phyloP scores from a whole-genome alignment of 2,888 invertebrate species.

The Archips crataeganus region DNA sequence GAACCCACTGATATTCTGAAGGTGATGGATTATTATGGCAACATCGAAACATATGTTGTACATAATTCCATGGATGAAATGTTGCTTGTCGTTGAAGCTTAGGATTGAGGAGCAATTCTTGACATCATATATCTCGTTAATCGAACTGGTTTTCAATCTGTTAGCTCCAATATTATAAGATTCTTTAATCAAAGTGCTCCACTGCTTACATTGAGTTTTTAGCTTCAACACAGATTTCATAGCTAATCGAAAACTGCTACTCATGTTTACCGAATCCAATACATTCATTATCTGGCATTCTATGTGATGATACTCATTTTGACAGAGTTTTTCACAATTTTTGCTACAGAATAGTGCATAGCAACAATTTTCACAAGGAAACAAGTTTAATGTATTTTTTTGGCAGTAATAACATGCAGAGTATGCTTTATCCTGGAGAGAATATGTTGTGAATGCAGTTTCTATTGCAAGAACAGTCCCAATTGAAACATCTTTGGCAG shows the following conservation, averaged over 20 bases:
- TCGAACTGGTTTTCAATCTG: slow-evolving; percentile 42
- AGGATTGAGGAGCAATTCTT: slow-evolving; percentile 48
- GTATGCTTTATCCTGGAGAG: neutral
- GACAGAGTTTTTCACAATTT: slow-evolving; percentile 40
- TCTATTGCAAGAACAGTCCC: slow-evolving; percentile 38
- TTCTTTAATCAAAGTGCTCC: slow-evolving; percentile 48
- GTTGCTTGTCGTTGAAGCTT: slow-evolving; percentile 42
- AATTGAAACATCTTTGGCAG: slow-evolving; percentile 33
- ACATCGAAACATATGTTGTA: slow-evolving; percentile 45
- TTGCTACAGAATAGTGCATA: slow-evolving; percentile 43
- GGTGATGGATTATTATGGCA: slow-evolving; percentile 47
- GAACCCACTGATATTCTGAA: slow-evolving; percentile 45
- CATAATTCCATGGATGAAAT: slow-evolving; percentile 47
- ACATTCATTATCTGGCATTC: slow-evolving; percentile 44
- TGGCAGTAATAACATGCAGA: slow-evolving; percentile 42
- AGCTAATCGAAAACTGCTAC: slow-evolving; percentile 31
- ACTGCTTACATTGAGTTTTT: slow-evolving; percentile 43
- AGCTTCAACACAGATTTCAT: slow-evolving; percentile 50
- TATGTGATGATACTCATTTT: slow-evolving; percentile 43
- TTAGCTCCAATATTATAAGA: slow-evolving; percentile 44
- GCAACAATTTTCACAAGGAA: slow-evolving; percentile 44
- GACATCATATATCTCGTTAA: slow-evolving; percentile 48
- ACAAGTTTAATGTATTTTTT: slow-evolving; percentile 44
- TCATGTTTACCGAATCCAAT: slow-evolving; percentile 21
- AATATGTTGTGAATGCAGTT: slow-evolving; percentile 28